phyloP scores from a whole-genome alignment of 2,113 vertebrate genomes.

The Ctenodactylus gundi region DNA sequence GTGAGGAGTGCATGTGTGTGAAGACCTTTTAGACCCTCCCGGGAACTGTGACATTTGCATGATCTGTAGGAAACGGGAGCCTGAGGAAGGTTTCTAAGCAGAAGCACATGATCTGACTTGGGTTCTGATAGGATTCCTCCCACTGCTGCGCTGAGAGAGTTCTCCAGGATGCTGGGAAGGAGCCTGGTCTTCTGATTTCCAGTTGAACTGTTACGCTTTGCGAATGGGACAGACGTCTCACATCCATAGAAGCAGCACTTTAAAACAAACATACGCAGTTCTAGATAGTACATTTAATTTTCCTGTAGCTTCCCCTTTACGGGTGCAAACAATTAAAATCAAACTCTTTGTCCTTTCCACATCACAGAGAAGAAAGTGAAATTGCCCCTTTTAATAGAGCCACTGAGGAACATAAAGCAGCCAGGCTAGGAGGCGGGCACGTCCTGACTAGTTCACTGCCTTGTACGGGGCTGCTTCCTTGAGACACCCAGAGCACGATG shows the following conservation, averaged over 20 bases:
- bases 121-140: not conserved
- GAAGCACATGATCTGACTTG: not conserved
- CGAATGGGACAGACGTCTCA: not conserved
- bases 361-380: constrained; percentile 63
- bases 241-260: not conserved
- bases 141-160: not conserved
- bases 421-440: not conserved
- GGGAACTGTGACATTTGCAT: not conserved
- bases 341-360: constrained; percentile 28
- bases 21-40: not conserved
- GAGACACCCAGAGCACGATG: not conserved
- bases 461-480: not conserved
- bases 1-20: accelerated
- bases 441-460: constrained; percentile 2
- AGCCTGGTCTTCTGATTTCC: not conserved
- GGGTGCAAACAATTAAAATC: not conserved
- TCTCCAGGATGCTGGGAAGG: not conserved
- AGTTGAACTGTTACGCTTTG: not conserved
- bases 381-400: constrained; percentile 28
- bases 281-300: not conserved
- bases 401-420: not conserved
- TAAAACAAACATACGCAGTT: not conserved
- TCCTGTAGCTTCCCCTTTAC: not conserved
- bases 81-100: not conserved
- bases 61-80: not conserved